These are phyloP conservation scores for Pristionchus mayeri DNA, from an alignment of 2,888 invertebrate species.

Conservation along the genomic window DNA sequence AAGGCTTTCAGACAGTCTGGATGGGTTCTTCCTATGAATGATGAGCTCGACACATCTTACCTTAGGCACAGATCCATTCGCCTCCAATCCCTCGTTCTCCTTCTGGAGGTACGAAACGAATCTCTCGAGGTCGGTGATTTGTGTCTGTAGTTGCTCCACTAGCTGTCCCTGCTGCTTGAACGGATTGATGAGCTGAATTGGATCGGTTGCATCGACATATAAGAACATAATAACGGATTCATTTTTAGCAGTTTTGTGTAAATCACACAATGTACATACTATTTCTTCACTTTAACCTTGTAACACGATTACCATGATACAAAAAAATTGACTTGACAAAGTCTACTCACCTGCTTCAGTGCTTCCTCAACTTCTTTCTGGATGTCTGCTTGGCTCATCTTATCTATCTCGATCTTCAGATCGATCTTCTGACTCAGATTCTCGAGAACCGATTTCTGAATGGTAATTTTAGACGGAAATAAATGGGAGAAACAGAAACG, in stretches of 20 bases:
- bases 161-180: slow-evolving; percentile 96
- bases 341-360: slow-evolving; percentile 85
- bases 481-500: background rate
- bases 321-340: too few species aligned
- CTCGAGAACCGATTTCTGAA: slow-evolving; percentile 82
- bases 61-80: background rate
- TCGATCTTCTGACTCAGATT: slow-evolving; percentile 81
- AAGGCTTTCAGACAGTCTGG: background rate
- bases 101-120: slow-evolving; percentile 95
- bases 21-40: background rate
- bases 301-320: too few species aligned
- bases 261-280: background rate
- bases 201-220: background rate
- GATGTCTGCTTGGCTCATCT: slow-evolving; percentile 87
- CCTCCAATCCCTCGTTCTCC: slow-evolving; percentile 57
- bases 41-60: background rate
- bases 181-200: slow-evolving; percentile 87
- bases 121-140: slow-evolving; percentile 95
- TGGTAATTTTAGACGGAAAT: background rate
- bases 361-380: slow-evolving; percentile 91
- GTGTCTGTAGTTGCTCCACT: slow-evolving; percentile 93
- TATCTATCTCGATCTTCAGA: slow-evolving; percentile 86
- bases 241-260: too few species aligned
- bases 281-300: background rate
- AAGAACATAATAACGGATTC: too few species aligned